Conservation (phyloP, 2,113 vertebrate genomes). For the Thamnaconus septentrionalis region DNA sequence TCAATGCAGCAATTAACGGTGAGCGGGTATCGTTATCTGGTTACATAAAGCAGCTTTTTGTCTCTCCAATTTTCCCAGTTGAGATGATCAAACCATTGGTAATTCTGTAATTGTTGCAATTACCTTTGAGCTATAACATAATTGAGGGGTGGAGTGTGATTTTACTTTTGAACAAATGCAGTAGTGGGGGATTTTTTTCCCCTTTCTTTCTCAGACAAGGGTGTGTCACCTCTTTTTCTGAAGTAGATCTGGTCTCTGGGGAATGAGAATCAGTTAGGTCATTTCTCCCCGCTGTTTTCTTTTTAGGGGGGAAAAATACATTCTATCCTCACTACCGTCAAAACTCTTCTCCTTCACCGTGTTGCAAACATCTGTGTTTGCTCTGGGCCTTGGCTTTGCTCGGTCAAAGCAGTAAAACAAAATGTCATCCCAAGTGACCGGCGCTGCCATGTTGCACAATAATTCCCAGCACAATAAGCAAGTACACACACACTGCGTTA, state of each 20-base stretch:
- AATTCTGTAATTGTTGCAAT: not conserved
- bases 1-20: conserved; percentile 46
- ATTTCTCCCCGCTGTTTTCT: conserved; percentile 64
- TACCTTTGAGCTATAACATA: conserved; percentile 1
- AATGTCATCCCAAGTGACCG: conserved; percentile 43
- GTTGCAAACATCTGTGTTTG: conserved; percentile 74
- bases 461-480: conserved; percentile 32
- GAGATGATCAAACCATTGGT: no score
- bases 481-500: conserved; percentile 49
- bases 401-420: conserved; percentile 36
- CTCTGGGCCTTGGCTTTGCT: conserved; percentile 44
- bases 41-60: conserved; percentile 10
- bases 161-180: conserved; percentile 63
- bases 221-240: conserved; percentile 69
- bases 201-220: conserved; percentile 58
- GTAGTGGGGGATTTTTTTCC: conserved; percentile 40
- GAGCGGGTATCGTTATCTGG: conserved; percentile 1
- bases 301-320: conserved; percentile 30
- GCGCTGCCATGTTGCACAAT: conserved; percentile 53
- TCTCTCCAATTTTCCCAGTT: no score
- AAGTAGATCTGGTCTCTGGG: conserved; percentile 53
- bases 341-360: conserved; percentile 39
- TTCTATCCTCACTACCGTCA: conserved; percentile 31
- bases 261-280: conserved; percentile 65
- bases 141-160: no score